These are phyloP conservation scores for Microtus ochrogaster DNA, from an alignment of 2,113 vertebrate genomes.

Conservation along the genomic window DNA sequence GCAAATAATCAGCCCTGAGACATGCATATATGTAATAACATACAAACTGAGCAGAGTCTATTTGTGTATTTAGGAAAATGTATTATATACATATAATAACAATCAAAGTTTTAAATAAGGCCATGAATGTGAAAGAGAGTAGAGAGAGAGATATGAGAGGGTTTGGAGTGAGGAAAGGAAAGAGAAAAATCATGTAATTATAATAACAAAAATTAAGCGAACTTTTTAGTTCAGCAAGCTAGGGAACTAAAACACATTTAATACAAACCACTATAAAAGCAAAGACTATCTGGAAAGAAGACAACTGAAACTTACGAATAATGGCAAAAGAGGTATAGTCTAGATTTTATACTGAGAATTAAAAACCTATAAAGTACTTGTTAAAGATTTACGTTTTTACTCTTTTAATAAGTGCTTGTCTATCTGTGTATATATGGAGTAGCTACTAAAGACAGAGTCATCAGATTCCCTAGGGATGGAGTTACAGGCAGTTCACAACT, in stretches of 20 bases:
- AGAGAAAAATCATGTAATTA: neutral
- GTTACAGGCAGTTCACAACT: neutral
- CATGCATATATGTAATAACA: neutral
- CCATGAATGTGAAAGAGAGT: neutral
- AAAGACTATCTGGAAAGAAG: constrained; percentile 9
- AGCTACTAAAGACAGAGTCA: neutral
- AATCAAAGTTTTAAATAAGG: neutral
- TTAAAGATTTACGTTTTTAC: constrained; percentile 8
- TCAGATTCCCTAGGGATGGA: too few relatives aligned
- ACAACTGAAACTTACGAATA: neutral
- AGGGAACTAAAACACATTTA: neutral
- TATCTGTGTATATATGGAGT: neutral
- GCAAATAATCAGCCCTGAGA: neutral
- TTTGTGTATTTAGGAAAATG: neutral
- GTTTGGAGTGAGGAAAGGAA: neutral
- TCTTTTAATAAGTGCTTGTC: neutral
- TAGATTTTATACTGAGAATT: constrained; percentile 15
- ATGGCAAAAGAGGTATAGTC: neutral
- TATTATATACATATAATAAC: neutral
- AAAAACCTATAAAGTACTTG: neutral
- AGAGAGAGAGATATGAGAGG: neutral
- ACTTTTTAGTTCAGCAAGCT: neutral
- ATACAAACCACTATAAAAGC: constrained; percentile 3
- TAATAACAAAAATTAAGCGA: neutral
- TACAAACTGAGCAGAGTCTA: neutral